These are phyloP conservation scores for Dilophus febrilis DNA, from an alignment of 2,888 invertebrate genomes.

Conservation along the genomic window DNA sequence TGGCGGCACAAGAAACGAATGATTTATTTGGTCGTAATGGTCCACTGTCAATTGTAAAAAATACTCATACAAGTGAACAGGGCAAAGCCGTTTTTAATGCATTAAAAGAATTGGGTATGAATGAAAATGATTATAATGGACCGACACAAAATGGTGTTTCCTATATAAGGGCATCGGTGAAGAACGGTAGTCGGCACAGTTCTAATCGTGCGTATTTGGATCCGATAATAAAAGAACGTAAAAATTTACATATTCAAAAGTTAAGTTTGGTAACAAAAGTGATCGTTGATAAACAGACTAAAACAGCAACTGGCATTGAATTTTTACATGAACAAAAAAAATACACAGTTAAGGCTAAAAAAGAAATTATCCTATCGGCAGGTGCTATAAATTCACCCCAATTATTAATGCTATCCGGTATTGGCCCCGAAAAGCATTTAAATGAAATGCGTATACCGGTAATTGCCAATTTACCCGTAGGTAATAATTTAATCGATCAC, in stretches of 20 bases:
- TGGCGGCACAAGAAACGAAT: too few relatives aligned
- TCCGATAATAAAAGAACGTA: constrained; percentile 31
- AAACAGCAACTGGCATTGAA: constrained; percentile 41
- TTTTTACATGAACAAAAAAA: constrained; percentile 34
- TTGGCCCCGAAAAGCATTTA: constrained; percentile 45
- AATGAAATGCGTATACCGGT: constrained; percentile 36
- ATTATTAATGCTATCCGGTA: constrained; percentile 60
- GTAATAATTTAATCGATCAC: constrained; percentile 52
- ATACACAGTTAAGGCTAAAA: constrained; percentile 39
- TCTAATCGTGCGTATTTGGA: constrained; percentile 48
- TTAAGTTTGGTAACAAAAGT: constrained; percentile 42
- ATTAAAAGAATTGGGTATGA: constrained; percentile 11
- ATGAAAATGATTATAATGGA: constrained; percentile 14
- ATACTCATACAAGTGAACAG: constrained; percentile 11
- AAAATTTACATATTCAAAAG: constrained; percentile 46
- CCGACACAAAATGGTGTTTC: constrained; percentile 33
- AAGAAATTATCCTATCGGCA: constrained; percentile 56
- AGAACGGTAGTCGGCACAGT: constrained; percentile 48
- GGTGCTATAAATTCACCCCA: constrained; percentile 65
- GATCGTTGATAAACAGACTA: constrained; percentile 36
- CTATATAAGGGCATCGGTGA: constrained; percentile 42
- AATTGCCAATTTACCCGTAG: constrained; percentile 41
- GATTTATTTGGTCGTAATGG: constrained; percentile 14
- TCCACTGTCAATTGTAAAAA: constrained; percentile 14
- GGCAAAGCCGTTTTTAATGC: constrained; percentile 15